Evolutionary conservation across 2,888 invertebrate species (phyloP), one percentile per base, ranked within the genome.

Genomic region (Drosophila mayaguana): DNA sequence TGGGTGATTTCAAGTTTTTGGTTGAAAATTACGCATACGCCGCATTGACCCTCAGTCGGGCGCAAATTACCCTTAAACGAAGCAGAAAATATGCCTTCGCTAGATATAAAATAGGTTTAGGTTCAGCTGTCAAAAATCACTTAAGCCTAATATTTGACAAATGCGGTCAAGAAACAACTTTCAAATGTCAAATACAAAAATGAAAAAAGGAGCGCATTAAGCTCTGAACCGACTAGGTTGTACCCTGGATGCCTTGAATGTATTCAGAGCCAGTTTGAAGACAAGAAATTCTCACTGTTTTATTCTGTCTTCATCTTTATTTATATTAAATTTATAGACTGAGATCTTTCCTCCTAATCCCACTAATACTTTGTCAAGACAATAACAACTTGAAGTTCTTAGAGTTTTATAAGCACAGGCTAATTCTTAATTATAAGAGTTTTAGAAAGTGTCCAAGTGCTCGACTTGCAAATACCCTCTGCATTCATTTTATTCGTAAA

Each of bases 131-230:
- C 86, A 75, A 71, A 89, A 83, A 86, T 85, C 86, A 88, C 81
- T 89, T 85, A 78, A 72, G 90, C 74, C 70, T 88, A 83, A 85
- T 86, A 88, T 88, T 82, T 78, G 83, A 80, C 80, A 89, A 74
- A 55, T 67, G 63, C 76, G 86, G 75, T 64, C 73, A 69, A 32
- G 59, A 32, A 54, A 36, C 55, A 34, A 51, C 70, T 42, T 18
- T n/a, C 64, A 32, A 62, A 69, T 84, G 66, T 75, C 73, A 81
- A 83, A 81, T 66, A 72, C 57, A 63, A 62, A 69, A 50, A 60
- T 56, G 20, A 60, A 68, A 50, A 28, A 53, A 36, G 1, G 11
- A 20, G 0, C 3, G 16, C 11, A 28, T 11, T 1, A 20, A 9
- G 36, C 18, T 12, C 5, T 14, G 12, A n/a, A 25, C 28, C 18